phyloP scores from a whole-genome alignment of 2,888 invertebrate genomes.

The Dermolepida albohirtum region DNA sequence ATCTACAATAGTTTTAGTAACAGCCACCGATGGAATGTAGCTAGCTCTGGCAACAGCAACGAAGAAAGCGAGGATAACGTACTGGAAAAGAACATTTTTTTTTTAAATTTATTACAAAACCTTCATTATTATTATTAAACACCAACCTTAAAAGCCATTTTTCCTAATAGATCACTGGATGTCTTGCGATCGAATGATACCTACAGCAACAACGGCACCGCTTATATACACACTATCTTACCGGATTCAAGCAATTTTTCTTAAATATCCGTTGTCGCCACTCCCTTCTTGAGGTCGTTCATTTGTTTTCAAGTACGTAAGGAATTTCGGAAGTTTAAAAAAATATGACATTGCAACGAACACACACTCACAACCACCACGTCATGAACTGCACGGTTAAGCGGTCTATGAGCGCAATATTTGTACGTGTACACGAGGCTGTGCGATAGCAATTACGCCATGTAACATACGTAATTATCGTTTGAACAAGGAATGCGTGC shows the following conservation, averaged over 20 bases:
- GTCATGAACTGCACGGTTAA: constrained; percentile 21
- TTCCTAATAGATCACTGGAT: constrained; percentile 49
- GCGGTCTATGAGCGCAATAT: constrained; percentile 10
- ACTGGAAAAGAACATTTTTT: constrained; percentile 26
- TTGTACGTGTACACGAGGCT: not conserved
- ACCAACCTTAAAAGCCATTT: constrained; percentile 48
- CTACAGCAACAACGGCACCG: constrained; percentile 13
- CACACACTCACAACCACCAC: constrained; percentile 9
- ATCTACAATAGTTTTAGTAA: constrained; percentile 50
- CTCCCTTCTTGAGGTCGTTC: constrained; percentile 36
- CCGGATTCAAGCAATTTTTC: constrained; percentile 36
- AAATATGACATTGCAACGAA: constrained; percentile 23
- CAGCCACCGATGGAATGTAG: constrained; percentile 40
- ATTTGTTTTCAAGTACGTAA: constrained; percentile 17
- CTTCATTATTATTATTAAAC: not conserved
- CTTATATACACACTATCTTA: constrained; percentile 28
- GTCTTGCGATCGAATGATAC: constrained; percentile 54
- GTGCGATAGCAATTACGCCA: not conserved
- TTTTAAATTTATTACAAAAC: not conserved
- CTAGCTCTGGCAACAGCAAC: constrained; percentile 41
- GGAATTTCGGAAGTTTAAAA: constrained; percentile 35
- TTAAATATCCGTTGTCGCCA: constrained; percentile 25
- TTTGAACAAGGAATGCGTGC: no score
- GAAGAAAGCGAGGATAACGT: constrained; percentile 41
- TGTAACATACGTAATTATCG: not conserved